Evolutionary conservation across 2,113 vertebrate genomes (phyloP), one percentile per base, ranked within the genome.

Genomic region (Gopherus evgoodei): DNA sequence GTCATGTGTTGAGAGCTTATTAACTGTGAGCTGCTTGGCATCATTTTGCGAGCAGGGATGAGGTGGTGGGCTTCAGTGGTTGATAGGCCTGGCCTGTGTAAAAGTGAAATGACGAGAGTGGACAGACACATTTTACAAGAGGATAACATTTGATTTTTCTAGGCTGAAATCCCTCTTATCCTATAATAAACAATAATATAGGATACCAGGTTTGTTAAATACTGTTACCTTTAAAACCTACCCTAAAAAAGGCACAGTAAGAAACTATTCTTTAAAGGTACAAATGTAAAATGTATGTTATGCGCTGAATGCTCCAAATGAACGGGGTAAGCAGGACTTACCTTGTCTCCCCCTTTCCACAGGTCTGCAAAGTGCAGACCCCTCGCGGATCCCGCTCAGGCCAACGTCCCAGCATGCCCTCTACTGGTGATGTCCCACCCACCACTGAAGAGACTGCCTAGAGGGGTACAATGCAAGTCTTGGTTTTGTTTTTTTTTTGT

Each of bases 351-450:
- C 72, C 93, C 93, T 96, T 96, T 97, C 95, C 96, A 91, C 90
- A 97, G 96, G 93, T 96, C 96, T 98, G 95, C 95, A 94, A 97
- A 97, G 96, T 95, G 97, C 84, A 92, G 96, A 98, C 95, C 65
- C 53, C 90, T 97, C 97, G 91, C 83, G 5, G 95, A 95, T 95
- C 91, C 96, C 92, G 97, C 96, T 97, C 95, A 95, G 97, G 91
- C 97, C 97, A 97, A 95, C 62, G 86, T 97, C 96, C 97, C 97
- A 96, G 97, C 86, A 47, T 88, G 97, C 97, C 97, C 95, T 97
- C 97, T 97, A 96, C 53, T 96, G 97, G 98, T 95, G 97, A 97
- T 93, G 98, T 97, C 97, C 96, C 96, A 96, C 96, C 97, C 96
- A 97, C 96, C 89, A 86, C 96, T 97, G 97, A 97, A 98, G 93